phyloP scores from a whole-genome alignment of 35 echinoderm and acorn worm genomes.

The Lytechinus variegatus region DNA sequence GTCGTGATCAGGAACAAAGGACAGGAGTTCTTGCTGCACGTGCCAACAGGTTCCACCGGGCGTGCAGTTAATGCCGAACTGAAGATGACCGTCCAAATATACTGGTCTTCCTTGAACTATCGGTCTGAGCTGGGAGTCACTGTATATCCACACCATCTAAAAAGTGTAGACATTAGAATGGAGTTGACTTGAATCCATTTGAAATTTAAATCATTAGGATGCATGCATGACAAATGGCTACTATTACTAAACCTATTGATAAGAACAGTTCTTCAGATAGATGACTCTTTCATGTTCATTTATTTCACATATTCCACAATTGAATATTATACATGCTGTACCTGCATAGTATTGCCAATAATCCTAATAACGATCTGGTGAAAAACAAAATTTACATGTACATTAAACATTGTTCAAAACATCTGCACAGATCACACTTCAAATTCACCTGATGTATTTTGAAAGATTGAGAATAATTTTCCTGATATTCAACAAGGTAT shows the following conservation, averaged over 20 bases:
- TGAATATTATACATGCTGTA: background rate
- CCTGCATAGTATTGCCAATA: too few species aligned
- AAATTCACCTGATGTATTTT: too few species aligned
- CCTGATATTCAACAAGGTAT: too few species aligned
- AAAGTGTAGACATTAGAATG: background rate
- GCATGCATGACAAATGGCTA: background rate
- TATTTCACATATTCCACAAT: background rate
- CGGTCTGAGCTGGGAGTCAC: constrained; percentile 29
- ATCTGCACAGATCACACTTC: too few species aligned
- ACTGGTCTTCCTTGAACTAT: background rate
- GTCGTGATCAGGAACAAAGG: background rate
- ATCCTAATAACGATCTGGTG: too few species aligned
- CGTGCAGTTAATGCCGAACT: constrained; percentile 29
- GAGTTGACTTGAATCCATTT: too few species aligned
- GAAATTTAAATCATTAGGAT: background rate
- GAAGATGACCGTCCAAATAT: background rate
- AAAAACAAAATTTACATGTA: too few species aligned
- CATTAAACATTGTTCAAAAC: too few species aligned
- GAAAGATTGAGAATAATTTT: too few species aligned
- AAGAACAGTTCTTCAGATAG: too few species aligned
- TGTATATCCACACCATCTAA: constrained; percentile 34
- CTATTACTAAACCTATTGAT: background rate
- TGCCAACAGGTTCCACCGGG: constrained; percentile 7
- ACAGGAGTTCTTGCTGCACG: background rate
- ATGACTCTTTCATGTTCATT: too few species aligned